Conservation (phyloP, 1,140 invertebrate genomes). For the Calephelis virginiensis region DNA sequence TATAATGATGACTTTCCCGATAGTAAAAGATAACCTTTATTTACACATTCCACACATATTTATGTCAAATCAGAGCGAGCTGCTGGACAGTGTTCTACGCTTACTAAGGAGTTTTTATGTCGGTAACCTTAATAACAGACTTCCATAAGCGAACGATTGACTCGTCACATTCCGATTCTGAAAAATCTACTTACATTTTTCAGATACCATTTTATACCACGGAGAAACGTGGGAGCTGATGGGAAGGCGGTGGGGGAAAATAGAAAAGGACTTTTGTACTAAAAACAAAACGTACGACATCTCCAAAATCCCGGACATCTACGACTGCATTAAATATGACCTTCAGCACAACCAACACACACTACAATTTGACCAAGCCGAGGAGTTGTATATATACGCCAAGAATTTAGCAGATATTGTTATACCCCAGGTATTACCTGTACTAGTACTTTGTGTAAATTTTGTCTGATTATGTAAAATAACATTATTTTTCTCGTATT, state of each 20-base stretch:
- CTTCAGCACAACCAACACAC: constrained; percentile 98
- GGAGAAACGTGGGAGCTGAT: constrained; percentile 99
- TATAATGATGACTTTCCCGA: too few species aligned
- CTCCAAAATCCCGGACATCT: constrained; percentile 99
- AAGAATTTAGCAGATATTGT: constrained; percentile 98
- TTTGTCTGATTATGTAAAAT: not conserved
- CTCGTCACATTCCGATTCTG: too few species aligned
- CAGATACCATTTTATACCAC: constrained; percentile 95
- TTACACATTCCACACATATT: too few species aligned
- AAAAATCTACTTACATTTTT: constrained; percentile 38
- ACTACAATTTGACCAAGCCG: constrained; percentile 94
- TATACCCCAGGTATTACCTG: constrained; percentile 91
- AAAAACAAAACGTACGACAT: constrained; percentile 97
- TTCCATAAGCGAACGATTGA: too few species aligned
- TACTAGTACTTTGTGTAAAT: constrained; percentile 7
- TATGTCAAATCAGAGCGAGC: too few species aligned
- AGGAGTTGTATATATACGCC: constrained; percentile 96
- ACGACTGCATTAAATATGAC: constrained; percentile 99
- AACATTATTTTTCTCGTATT: not conserved
- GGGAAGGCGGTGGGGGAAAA: constrained; percentile 98
- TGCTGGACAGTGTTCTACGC: too few species aligned
- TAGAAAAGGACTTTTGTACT: constrained; percentile 98
- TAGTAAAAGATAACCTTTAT: too few species aligned
- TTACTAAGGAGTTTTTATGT: too few species aligned
- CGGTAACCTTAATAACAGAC: too few species aligned